A percentile compares a stretch with the other conserved stretches of the same genome.
These are phyloP conservation scores for Lethenteron camtschaticum DNA, from an alignment of 2,113 vertebrate species.

Conservation along the genomic window DNA sequence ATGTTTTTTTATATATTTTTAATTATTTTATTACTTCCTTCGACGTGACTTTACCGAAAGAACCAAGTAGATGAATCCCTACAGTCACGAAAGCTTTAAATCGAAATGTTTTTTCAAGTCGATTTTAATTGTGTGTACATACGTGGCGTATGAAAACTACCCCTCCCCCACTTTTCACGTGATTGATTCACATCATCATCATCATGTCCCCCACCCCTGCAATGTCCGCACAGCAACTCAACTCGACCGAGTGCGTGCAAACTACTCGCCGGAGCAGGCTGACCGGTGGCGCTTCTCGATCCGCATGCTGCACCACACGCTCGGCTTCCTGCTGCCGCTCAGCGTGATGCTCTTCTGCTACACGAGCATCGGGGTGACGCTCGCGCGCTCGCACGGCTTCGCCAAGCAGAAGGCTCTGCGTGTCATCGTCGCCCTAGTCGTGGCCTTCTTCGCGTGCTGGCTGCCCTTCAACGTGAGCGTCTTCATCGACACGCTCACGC, in stretches of 20 bases:
- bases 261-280: conserved; percentile 13
- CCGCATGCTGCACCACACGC: conserved; percentile 20
- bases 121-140: too few relatives aligned
- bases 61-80: too few relatives aligned
- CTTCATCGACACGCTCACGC: conserved; percentile 32
- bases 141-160: not conserved
- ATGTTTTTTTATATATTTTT: too few relatives aligned
- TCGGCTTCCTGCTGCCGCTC: conserved; percentile 51
- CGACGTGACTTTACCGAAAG: too few relatives aligned
- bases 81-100: too few relatives aligned
- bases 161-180: not conserved
- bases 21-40: too few relatives aligned
- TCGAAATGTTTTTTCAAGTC: too few relatives aligned
- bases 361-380: conserved; percentile 40
- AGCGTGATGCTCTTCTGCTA: conserved; percentile 69
- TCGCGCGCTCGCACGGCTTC: conserved; percentile 55
- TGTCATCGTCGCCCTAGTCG: conserved; percentile 60
- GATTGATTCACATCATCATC: not conserved
- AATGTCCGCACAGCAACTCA: too few relatives aligned
- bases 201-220: too few relatives aligned
- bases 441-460: conserved; percentile 57
- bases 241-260: conserved; percentile 16
- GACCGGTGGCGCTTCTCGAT: conserved; percentile 23
- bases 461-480: conserved; percentile 44
- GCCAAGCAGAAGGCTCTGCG: conserved; percentile 78